A percentile compares a stretch with the other conserved stretches of the same genome.
Conservation (phyloP, 1,140 invertebrate genomes). For the Zaprionus vittiger region DNA sequence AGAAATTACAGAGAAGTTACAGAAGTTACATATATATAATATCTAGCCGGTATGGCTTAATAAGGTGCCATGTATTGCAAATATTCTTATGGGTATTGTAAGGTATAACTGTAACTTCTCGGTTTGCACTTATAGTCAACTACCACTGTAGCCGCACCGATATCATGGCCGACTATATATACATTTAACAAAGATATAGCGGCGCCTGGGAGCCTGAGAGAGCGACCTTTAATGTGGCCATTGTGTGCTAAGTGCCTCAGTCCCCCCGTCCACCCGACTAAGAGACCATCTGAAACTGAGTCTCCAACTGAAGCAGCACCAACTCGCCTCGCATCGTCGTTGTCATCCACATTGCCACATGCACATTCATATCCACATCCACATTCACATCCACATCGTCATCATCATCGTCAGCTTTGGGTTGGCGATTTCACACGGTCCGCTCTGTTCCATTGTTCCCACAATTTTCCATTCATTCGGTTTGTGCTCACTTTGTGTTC, state of each 20-base stretch:
- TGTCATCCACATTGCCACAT: slow-evolving; percentile 23
- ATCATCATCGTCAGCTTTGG: slow-evolving; percentile 48
- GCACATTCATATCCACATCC: slow-evolving; percentile 6
- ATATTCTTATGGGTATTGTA: not conserved
- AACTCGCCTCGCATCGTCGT: slow-evolving; percentile 1
- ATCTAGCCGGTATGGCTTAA: too few species aligned
- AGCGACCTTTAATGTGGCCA: slow-evolving; percentile 74
- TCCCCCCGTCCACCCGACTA: slow-evolving; percentile 12
- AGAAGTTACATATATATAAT: too few species aligned
- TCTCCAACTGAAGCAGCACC: slow-evolving; percentile 37
- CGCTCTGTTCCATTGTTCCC: slow-evolving; percentile 68
- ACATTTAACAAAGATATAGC: slow-evolving; percentile 20
- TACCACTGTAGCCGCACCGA: not conserved
- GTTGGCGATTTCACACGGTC: slow-evolving; percentile 73
- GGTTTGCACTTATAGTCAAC: not conserved
- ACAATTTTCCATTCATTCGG: slow-evolving; percentile 78
- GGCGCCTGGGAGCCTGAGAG: slow-evolving; percentile 56
- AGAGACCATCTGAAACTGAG: slow-evolving; percentile 37
- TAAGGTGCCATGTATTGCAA: not conserved
- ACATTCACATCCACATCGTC: slow-evolving; percentile 18
- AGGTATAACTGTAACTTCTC: too few species aligned
- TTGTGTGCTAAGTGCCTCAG: slow-evolving; percentile 76
- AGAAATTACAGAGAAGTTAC: too few species aligned
- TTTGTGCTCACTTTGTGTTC: slow-evolving; percentile 76
- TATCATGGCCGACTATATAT: slow-evolving; percentile 8